Conservation (phyloP, 2,797 vertebrate genomes). For the Channallabes apus region DNA sequence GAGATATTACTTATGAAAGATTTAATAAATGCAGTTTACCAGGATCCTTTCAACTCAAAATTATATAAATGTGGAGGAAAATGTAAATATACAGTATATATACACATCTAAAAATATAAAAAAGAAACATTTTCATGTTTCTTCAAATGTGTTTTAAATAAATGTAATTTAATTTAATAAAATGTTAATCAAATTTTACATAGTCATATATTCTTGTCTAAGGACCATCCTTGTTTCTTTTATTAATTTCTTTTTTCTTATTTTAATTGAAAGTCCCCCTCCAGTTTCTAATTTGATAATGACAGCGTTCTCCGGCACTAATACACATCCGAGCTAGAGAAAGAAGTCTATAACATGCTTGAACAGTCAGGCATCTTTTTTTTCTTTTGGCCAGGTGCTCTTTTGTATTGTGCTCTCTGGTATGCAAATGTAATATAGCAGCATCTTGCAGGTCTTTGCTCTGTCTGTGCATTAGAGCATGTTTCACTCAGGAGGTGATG, state of each 20-base stretch:
- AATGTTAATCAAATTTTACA: neutral
- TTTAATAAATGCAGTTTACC: neutral
- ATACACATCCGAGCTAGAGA: slow-evolving; percentile 16
- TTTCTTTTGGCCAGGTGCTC: neutral
- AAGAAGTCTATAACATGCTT: slow-evolving; percentile 40
- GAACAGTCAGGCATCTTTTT: slow-evolving; percentile 28
- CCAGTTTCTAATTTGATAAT: neutral
- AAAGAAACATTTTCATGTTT: no score
- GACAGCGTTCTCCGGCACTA: neutral
- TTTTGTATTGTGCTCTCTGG: neutral
- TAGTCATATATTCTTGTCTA: neutral
- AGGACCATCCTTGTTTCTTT: slow-evolving; percentile 16
- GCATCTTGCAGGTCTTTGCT: slow-evolving; percentile 26
- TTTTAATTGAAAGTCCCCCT: neutral
- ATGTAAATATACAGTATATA: neutral
- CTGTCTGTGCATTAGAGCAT: slow-evolving; percentile 23
- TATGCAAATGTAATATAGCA: slow-evolving; percentile 13
- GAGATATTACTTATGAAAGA: neutral
- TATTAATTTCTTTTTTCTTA: neutral
- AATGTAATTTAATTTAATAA: neutral
- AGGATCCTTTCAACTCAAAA: neutral
- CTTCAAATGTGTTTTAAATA: neutral
- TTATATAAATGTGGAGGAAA: neutral
- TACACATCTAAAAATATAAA: no score
- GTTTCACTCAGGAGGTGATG: slow-evolving; percentile 20